These are phyloP conservation scores for Drosophila kurseongensis DNA, from an alignment of 1,140 invertebrate species.

Conservation along the genomic window DNA sequence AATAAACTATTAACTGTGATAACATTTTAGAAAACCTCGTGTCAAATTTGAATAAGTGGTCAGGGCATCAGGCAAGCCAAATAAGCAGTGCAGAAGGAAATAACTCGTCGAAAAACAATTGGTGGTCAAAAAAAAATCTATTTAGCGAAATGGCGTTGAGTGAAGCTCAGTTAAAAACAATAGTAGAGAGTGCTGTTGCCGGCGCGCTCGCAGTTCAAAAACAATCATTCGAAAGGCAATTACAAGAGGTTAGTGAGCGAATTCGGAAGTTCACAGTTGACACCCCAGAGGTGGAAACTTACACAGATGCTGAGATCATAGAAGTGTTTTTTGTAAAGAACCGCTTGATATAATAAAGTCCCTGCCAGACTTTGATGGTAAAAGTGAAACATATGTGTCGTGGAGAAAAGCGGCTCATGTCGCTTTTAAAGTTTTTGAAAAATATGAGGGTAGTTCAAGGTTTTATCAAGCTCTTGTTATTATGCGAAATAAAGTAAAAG, in stretches of 20 bases:
- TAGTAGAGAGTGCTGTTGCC: slow-evolving; percentile 3
- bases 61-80: too few relatives aligned
- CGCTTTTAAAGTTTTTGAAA: slow-evolving; percentile 48
- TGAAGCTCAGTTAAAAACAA: slow-evolving; percentile 6
- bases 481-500: slow-evolving; percentile 55
- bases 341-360: slow-evolving; percentile 45
- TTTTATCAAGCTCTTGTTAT: slow-evolving; percentile 46
- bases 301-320: slow-evolving; percentile 3
- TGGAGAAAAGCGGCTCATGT: slow-evolving; percentile 41
- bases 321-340: slow-evolving; percentile 20
- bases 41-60: too few relatives aligned
- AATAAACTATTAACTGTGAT: too few relatives aligned
- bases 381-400: slow-evolving; percentile 41
- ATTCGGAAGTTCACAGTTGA: slow-evolving; percentile 4
- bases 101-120: too few relatives aligned
- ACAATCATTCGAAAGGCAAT: slow-evolving; percentile 11
- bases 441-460: slow-evolving; percentile 40
- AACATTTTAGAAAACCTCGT: too few relatives aligned
- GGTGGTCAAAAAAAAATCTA: not conserved
- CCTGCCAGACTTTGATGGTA: slow-evolving; percentile 43
- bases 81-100: too few relatives aligned
- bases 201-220: slow-evolving; percentile 12
- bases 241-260: slow-evolving; percentile 2
- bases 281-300: slow-evolving; percentile 8
- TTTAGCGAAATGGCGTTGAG: slow-evolving; percentile 6